Evolutionary conservation across 2,797 vertebrate species (phyloP).

Genomic region (Graptemys geographica): DNA sequence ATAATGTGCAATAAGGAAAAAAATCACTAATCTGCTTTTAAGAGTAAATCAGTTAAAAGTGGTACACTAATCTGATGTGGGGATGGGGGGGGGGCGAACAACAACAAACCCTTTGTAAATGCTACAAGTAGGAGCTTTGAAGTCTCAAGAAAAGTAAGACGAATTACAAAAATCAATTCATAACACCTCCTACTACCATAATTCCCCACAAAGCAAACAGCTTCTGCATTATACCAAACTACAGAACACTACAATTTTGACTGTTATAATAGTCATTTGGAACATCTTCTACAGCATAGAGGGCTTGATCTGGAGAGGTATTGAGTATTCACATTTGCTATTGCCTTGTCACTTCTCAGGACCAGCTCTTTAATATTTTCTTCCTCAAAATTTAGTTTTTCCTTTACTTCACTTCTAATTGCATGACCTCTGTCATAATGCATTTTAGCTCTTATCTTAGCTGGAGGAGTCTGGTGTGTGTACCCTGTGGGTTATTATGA

Average conservation of each 20-base stretch:
- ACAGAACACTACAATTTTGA: background rate
- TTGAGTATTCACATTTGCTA: background rate
- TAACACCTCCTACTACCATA: constrained; percentile 38
- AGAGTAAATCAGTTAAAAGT: constrained; percentile 8
- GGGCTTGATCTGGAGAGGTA: constrained; percentile 32
- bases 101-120: background rate
- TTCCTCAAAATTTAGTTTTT: background rate
- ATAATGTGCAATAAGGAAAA: background rate
- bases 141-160: constrained; percentile 13
- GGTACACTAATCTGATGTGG: background rate
- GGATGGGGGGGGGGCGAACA: constrained; percentile 3
- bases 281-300: background rate
- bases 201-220: background rate
- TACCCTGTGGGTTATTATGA: background rate
- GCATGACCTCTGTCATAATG: constrained; percentile 32
- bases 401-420: constrained; percentile 27
- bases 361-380: constrained; percentile 29
- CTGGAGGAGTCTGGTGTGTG: constrained; percentile 25
- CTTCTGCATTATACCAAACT: background rate
- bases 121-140: constrained; percentile 20
- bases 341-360: background rate
- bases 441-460: constrained; percentile 6
- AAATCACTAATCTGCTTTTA: background rate
- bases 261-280: constrained; percentile 14
- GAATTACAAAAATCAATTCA: constrained; percentile 60